Percentiles rank a stretch among this genome's conserved stretches.
phyloP scores from a whole-genome alignment of 2,113 vertebrate species.

The Myotis davidii region DNA sequence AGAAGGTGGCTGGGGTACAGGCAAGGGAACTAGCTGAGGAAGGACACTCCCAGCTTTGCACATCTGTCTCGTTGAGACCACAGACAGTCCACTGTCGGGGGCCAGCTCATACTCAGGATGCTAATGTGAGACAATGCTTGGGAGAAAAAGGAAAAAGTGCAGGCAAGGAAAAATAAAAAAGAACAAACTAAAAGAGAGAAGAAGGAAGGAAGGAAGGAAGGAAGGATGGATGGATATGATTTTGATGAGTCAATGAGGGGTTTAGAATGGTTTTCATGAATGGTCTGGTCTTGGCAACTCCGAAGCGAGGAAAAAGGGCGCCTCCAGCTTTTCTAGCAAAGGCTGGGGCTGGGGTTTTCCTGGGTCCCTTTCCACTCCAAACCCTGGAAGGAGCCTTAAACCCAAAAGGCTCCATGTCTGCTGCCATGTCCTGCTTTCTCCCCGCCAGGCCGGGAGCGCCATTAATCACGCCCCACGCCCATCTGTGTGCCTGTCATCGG shows the following conservation, averaged over 20 bases:
- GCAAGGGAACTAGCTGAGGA: neutral
- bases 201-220: neutral
- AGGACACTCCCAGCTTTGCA: too few species aligned
- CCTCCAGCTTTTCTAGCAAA: conserved; percentile 6
- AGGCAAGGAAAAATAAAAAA: neutral
- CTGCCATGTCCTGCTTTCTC: neutral
- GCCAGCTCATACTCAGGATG: neutral
- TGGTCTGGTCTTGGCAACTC: neutral
- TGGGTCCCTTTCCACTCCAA: conserved; percentile 5
- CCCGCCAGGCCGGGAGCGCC: conserved; percentile 36
- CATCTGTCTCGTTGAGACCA: neutral
- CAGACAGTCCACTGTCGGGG: neutral
- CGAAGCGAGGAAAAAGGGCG: neutral
- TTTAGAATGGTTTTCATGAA: neutral
- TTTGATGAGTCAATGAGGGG: too few species aligned
- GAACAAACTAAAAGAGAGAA: neutral
- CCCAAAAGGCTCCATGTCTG: neutral
- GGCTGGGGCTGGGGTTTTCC: neutral
- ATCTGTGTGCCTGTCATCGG: conserved; percentile 72
- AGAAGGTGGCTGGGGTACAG: neutral
- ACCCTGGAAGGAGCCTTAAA: neutral
- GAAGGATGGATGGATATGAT: neutral
- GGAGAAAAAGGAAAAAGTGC: neutral
- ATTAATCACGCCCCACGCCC: conserved; percentile 68
- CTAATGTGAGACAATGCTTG: neutral